A percentile compares a stretch with the other conserved stretches of the same genome.
These are phyloP conservation scores for Mythimna albipuncta DNA, from an alignment of 2,888 invertebrate genomes.

Conservation along the genomic window DNA sequence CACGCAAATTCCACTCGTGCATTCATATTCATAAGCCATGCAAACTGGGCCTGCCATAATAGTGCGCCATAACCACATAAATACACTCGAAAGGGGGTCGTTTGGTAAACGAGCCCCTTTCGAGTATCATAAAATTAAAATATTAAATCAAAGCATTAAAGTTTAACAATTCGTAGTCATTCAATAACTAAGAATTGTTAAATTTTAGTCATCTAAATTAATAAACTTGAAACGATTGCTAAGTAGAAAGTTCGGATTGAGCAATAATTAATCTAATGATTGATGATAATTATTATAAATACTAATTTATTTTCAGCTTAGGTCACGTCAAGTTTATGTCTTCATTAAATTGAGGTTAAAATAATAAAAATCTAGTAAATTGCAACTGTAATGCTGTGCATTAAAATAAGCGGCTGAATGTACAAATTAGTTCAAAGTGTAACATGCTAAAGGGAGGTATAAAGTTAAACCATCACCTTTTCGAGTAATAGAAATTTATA, in stretches of 20 bases:
- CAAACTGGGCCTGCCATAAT: slow-evolving; percentile 87
- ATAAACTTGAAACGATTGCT: slow-evolving; percentile 42
- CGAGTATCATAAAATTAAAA: slow-evolving; percentile 54
- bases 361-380: slow-evolving; percentile 38
- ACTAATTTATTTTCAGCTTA: background rate
- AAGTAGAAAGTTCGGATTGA: background rate
- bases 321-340: slow-evolving; percentile 42
- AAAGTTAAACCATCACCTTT: slow-evolving; percentile 58
- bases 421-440: slow-evolving; percentile 33
- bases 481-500: slow-evolving; percentile 23
- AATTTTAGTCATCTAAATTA: slow-evolving; percentile 18
- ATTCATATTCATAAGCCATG: slow-evolving; percentile 91
- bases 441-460: slow-evolving; percentile 53
- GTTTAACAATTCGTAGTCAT: slow-evolving; percentile 1
- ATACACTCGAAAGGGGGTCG: slow-evolving; percentile 65
- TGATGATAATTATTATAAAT: too few species aligned
- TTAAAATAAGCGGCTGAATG: slow-evolving; percentile 40
- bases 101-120: slow-evolving; percentile 41
- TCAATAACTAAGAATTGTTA: slow-evolving; percentile 26
- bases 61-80: slow-evolving; percentile 82
- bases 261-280: too few species aligned
- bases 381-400: slow-evolving; percentile 55
- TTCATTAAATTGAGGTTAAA: slow-evolving; percentile 34
- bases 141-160: slow-evolving; percentile 19
- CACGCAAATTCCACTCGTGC: slow-evolving; percentile 92